These are phyloP conservation scores for Peromyscus nudipes DNA, from an alignment of 2,797 vertebrate genomes.

Conservation along the genomic window DNA sequence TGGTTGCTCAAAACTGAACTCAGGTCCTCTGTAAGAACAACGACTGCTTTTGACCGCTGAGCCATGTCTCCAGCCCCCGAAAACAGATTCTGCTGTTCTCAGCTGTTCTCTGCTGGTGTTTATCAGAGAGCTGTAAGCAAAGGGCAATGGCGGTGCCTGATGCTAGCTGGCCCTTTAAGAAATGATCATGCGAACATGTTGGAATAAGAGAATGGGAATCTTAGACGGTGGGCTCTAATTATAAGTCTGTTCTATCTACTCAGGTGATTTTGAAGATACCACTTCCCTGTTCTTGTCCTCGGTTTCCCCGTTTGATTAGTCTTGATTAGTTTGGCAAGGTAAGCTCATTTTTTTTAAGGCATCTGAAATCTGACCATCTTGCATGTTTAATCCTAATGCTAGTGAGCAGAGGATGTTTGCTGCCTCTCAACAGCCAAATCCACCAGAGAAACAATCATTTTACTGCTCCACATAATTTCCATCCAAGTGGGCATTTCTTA, in stretches of 20 bases:
- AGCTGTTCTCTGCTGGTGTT: neutral
- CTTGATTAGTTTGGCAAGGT: neutral
- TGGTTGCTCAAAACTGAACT: neutral
- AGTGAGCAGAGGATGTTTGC: neutral
- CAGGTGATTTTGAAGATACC: neutral
- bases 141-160: neutral
- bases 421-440: neutral
- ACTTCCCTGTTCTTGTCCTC: neutral
- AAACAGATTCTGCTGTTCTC: neutral
- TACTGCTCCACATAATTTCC: neutral
- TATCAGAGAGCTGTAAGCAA: neutral
- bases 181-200: neutral
- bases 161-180: neutral
- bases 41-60: neutral
- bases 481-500: neutral
- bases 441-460: neutral
- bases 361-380: neutral
- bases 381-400: neutral
- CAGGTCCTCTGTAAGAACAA: neutral
- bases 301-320: neutral
- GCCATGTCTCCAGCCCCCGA: neutral
- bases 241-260: neutral
- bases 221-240: neutral
- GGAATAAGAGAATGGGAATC: neutral
- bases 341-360: neutral